Percentiles rank a stretch among this genome's conserved stretches.
phyloP scores from a whole-genome alignment of 2,113 vertebrate species.

The Cyprinus carpio region DNA sequence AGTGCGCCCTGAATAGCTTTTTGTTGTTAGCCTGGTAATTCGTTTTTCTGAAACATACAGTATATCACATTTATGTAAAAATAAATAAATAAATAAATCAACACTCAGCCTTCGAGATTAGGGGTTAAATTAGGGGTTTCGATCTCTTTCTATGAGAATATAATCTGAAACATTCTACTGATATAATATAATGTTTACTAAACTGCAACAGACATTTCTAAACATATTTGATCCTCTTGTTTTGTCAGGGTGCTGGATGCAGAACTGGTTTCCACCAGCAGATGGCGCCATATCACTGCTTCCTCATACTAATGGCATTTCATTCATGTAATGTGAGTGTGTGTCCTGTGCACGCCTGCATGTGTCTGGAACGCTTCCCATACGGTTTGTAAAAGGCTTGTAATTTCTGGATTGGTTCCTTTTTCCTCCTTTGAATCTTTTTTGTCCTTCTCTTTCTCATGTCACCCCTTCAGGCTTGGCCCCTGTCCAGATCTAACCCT shows the following conservation, averaged over 20 bases:
- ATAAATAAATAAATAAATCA: background rate
- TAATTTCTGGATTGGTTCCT: constrained; percentile 33
- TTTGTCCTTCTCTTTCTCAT: constrained; percentile 44
- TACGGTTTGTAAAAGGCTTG: constrained; percentile 20
- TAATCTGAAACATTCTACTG: background rate
- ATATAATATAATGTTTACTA: background rate
- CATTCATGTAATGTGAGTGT: constrained; percentile 11
- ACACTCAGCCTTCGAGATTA: background rate
- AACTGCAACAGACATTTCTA: background rate
- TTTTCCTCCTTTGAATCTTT: constrained; percentile 39
- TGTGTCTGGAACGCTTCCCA: background rate
- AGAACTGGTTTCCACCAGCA: constrained; percentile 31
- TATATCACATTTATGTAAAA: background rate
- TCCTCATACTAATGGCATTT: background rate
- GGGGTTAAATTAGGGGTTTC: background rate
- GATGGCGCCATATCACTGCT: constrained; percentile 16
- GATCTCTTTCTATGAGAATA: background rate
- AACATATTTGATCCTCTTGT: background rate
- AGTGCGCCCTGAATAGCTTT: no score
- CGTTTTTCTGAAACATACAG: background rate
- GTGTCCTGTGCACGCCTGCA: background rate
- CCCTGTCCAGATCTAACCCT: constrained; percentile 41
- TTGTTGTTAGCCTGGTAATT: background rate
- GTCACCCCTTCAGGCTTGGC: constrained; percentile 61
- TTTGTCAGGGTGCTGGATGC: background rate